A percentile compares a stretch with the other conserved stretches of the same genome.
These are phyloP conservation scores for Machaerirhynchus nigripectus DNA, from an alignment of 2,113 vertebrate genomes.

Conservation along the genomic window DNA sequence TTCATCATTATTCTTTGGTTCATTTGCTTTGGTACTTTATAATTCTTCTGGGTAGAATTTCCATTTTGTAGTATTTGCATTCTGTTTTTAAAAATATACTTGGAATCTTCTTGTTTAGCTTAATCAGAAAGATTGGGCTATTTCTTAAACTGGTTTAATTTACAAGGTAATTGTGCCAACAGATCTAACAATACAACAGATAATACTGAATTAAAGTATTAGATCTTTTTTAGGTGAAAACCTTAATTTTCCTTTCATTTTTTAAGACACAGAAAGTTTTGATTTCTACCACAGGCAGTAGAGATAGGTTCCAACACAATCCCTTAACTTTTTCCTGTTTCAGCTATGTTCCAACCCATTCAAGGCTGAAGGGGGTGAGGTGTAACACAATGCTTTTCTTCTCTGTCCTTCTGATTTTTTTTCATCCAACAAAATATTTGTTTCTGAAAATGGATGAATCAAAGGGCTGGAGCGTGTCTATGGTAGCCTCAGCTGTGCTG, in stretches of 20 bases:
- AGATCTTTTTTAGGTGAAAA: neutral
- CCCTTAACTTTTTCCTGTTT: neutral
- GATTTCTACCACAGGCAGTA: neutral
- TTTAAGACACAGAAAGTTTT: neutral
- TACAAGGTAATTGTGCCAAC: neutral
- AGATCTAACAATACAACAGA: neutral
- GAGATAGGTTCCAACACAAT: neutral
- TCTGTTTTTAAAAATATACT: rapidly evolving
- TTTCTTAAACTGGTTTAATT: neutral
- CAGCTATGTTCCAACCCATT: neutral
- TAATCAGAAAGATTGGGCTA: neutral
- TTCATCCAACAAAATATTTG: neutral
- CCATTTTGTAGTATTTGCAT: neutral
- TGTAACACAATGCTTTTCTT: neutral
- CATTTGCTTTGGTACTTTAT: neutral
- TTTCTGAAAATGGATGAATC: neutral
- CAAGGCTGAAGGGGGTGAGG: neutral
- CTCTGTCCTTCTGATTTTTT: neutral
- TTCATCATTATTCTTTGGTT: neutral
- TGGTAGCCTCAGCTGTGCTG: neutral
- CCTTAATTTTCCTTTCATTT: rapidly evolving
- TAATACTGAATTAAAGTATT: neutral
- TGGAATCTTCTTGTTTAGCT: neutral
- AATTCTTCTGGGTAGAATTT: neutral
- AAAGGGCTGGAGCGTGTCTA: neutral